Conservation (phyloP, 2,113 vertebrate genomes). For the Austrofundulus limnaeus region DNA sequence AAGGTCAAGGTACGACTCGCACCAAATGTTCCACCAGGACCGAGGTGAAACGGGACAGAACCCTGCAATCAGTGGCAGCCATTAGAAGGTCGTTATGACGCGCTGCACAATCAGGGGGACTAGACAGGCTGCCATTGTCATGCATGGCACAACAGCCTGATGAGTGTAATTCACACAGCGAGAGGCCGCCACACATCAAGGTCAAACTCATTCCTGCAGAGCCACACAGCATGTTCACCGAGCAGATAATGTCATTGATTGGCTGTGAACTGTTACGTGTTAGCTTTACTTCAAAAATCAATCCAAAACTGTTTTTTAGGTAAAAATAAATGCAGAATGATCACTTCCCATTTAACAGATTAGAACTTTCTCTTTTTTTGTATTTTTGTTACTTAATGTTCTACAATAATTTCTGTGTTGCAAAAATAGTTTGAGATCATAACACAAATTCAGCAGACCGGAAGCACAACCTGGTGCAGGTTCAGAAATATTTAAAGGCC, state of each 20-base stretch:
- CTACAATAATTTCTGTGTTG: too few species aligned
- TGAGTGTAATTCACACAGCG: constrained; percentile 13
- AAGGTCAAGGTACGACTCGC: background rate
- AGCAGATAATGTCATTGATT: background rate
- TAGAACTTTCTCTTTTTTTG: too few species aligned
- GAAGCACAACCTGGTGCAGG: too few species aligned
- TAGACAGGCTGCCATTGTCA: constrained; percentile 42
- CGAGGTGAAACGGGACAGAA: constrained; percentile 29
- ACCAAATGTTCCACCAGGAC: background rate
- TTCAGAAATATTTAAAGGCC: too few species aligned
- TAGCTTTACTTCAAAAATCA: background rate
- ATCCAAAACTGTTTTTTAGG: too few species aligned
- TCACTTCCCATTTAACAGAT: too few species aligned
- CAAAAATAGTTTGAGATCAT: too few species aligned
- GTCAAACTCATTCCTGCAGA: constrained; percentile 13
- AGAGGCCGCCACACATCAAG: constrained; percentile 24
- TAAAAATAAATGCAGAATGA: too few species aligned
- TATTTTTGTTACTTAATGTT: too few species aligned
- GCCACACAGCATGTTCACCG: constrained; percentile 7
- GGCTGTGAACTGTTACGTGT: background rate
- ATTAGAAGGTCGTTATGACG: constrained; percentile 38
- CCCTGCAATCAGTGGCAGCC: constrained; percentile 32
- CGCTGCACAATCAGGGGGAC: constrained; percentile 37
- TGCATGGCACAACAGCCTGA: constrained; percentile 39
- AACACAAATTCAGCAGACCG: too few species aligned